These are phyloP conservation scores for Andrena camellia DNA, from an alignment of 2,888 invertebrate genomes.

Conservation along the genomic window DNA sequence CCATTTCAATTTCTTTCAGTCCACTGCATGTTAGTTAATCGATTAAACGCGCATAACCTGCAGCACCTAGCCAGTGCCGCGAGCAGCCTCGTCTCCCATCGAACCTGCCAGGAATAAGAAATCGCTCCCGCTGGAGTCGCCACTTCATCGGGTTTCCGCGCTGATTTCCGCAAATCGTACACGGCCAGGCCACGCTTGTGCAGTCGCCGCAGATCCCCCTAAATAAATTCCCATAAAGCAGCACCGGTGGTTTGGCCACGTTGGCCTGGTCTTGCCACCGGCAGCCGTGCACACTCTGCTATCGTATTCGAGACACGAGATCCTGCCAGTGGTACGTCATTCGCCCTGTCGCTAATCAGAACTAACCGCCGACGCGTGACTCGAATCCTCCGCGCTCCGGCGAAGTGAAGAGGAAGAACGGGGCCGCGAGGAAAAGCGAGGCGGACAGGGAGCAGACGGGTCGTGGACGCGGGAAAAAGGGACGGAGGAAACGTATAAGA, in stretches of 20 bases:
- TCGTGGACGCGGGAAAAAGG: constrained; percentile 35
- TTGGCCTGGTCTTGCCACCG: constrained; percentile 56
- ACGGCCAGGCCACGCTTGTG: constrained; percentile 29
- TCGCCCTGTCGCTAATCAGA: constrained; percentile 85
- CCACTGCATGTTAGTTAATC: too few relatives aligned
- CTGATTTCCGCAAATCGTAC: constrained; percentile 31
- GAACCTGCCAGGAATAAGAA: background rate
- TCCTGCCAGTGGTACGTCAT: constrained; percentile 84
- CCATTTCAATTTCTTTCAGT: too few relatives aligned
- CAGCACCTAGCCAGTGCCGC: too few relatives aligned
- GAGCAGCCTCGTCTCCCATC: background rate
- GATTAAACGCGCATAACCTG: too few relatives aligned
- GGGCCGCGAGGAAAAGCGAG: constrained; percentile 33
- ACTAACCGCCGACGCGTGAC: constrained; percentile 84
- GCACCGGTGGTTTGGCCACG: constrained; percentile 52
- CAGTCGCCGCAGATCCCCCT: constrained; percentile 52
- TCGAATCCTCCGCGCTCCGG: constrained; percentile 73
- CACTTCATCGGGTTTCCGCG: constrained; percentile 19
- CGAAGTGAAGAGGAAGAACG: constrained; percentile 69
- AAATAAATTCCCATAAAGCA: constrained; percentile 73
- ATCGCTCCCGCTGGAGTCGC: constrained; percentile 5
- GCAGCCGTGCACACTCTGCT: constrained; percentile 55
- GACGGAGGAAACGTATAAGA: constrained; percentile 51
- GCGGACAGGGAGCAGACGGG: constrained; percentile 38
- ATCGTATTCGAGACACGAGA: constrained; percentile 83